Conservation (phyloP, 2,797 vertebrate species). For the Pseudopleuronectes americanus region DNA sequence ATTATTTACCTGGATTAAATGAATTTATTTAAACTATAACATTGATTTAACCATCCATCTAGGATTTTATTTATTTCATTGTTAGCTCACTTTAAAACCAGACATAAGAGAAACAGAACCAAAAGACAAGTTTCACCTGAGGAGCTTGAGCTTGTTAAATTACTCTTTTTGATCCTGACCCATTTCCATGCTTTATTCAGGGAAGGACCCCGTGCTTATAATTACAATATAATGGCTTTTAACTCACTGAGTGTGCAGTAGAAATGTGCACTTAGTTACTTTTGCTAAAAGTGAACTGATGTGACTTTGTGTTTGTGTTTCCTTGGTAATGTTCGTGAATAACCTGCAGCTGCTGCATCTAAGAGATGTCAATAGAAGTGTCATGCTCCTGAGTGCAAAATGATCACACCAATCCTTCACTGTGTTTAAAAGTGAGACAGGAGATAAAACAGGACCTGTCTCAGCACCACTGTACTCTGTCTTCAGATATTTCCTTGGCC, state of each 20-base stretch:
- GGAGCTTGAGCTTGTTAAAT: not conserved
- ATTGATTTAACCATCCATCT: too few species aligned
- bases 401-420: constrained; percentile 26
- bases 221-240: constrained; percentile 27
- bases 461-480: constrained; percentile 14
- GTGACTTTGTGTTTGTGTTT: constrained; percentile 10
- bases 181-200: constrained; percentile 2
- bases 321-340: constrained; percentile 22
- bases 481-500: constrained; percentile 18
- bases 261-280: constrained; percentile 9
- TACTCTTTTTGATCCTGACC: constrained; percentile 9
- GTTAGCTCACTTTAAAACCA: too few species aligned
- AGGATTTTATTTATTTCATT: too few species aligned
- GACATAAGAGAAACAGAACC: too few species aligned
- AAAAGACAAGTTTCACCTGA: too few species aligned
- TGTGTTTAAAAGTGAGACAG: constrained; percentile 14
- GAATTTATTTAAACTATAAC: too few species aligned
- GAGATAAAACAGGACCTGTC: constrained; percentile 18
- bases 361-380: constrained; percentile 34
- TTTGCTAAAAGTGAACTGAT: constrained; percentile 6
- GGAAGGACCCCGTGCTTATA: not conserved
- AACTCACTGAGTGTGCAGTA: constrained; percentile 2
- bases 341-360: constrained; percentile 3
- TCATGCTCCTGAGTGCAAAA: constrained; percentile 6
- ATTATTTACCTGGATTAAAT: too few species aligned